Base-by-base conservation (phyloP, 2,113 vertebrate species). In the Hippoglossus stenolepis region DNA sequence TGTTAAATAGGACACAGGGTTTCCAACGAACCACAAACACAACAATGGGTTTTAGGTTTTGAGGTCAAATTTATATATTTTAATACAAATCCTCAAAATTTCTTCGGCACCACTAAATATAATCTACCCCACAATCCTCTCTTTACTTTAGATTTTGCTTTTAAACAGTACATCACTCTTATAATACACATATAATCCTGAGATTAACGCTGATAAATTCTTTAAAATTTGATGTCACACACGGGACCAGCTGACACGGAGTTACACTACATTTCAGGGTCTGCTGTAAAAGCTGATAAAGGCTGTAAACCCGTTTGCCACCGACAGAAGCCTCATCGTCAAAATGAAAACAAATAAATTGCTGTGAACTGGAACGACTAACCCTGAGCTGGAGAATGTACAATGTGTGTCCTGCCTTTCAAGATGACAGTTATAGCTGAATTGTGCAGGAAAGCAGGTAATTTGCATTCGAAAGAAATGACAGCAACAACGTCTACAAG, bases 341-440 rank as follows among this genome's bases (percentile, higher is more conserved):
- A 82, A 62, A 77, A 62, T 51, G 38, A 70, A 75, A 57, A 62
- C 60, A 53, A 70, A 91, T 73, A 77, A 79, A 88, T 73, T 73
- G 69, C 79, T 26, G 26, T 54, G 28, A 77, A 81, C 17, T 80
- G 54, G 69, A 75, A 79, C 66, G 69, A 85, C 58, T 78, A 21
- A 85, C 69, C 13, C 71, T n/a, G 60, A 82, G 80, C 75, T 31
- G 61, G 57, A 24, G 79, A 84, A 73, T 58, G 74, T 62, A 57
- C 84, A 23, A 61, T 56, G 76, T 56, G 76, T 49, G 73, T 90
- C 75, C 85, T 86, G 76, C 72, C 85, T 90, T 85, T 87, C 86
- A 86, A 86, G 67, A 88, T 90, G 85, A 92, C 91, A 90, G 85
- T 72, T 54, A 24, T 65, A 81, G 84, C 79, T 69, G 87, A 84